A percentile compares a stretch with the other conserved stretches of the same genome.
Conservation (phyloP, 2,113 vertebrate genomes). For the Melanostigma gelatinosum region DNA sequence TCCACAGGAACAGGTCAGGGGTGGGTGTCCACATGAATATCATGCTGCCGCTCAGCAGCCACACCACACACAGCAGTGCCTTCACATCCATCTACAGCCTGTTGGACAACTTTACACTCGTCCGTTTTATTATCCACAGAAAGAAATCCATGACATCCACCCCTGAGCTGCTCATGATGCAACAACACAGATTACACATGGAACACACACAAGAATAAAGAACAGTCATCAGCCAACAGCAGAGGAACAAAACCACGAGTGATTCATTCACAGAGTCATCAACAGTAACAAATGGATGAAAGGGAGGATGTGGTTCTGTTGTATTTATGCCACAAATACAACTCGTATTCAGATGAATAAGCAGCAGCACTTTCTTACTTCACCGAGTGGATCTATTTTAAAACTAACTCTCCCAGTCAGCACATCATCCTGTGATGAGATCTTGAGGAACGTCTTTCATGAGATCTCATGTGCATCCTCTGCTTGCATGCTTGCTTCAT, state of each 20-base stretch:
- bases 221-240: conserved; percentile 32
- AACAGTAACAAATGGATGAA: conserved; percentile 19
- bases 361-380: background rate
- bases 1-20: conserved; percentile 34
- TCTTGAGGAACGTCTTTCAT: background rate
- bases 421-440: background rate
- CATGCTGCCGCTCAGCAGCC: background rate
- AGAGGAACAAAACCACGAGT: conserved; percentile 32
- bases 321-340: background rate
- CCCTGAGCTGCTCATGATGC: conserved; percentile 33
- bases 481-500: background rate
- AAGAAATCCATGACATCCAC: conserved; percentile 35
- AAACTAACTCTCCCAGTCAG: background rate
- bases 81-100: background rate
- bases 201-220: conserved; percentile 1
- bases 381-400: background rate
- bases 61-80: background rate
- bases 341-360: background rate
- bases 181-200: background rate
- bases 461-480: background rate
- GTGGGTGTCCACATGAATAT: conserved; percentile 16
- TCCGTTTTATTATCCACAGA: background rate
- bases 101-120: no score
- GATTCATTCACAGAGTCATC: conserved; percentile 48
- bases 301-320: background rate